Evolutionary conservation across 2,113 vertebrate species (phyloP).

Genomic region (Strix aluco): DNA sequence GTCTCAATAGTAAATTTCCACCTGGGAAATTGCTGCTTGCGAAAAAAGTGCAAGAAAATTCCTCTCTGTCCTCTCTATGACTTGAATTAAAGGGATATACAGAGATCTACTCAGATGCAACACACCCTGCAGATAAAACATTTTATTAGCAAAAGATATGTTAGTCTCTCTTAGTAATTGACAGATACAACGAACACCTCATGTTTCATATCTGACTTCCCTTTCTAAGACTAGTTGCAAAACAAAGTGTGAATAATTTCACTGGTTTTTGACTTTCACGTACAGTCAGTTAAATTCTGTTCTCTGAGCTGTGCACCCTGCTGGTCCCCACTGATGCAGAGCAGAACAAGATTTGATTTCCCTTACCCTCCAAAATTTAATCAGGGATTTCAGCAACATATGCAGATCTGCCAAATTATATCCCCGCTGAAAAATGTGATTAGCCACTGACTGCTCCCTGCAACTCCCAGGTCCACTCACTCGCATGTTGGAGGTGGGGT

Average conservation of each 20-base stretch:
- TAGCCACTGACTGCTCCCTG: not conserved
- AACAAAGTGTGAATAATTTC: not conserved
- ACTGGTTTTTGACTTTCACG: not conserved
- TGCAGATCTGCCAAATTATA: not conserved
- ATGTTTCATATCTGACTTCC: not conserved
- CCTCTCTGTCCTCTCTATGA: not conserved
- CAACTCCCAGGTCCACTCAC: not conserved
- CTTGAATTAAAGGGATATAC: not conserved
- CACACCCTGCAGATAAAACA: not conserved
- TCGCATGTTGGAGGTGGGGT: accelerated
- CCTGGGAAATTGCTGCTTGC: not conserved
- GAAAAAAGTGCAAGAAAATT: not conserved
- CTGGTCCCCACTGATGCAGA: not conserved
- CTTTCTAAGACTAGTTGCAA: not conserved
- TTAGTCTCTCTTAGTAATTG: not conserved
- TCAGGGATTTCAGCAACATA: not conserved
- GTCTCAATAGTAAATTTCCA: not conserved
- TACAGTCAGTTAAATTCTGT: not conserved
- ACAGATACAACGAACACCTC: not conserved
- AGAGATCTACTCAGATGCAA: not conserved
- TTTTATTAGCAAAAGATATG: not conserved
- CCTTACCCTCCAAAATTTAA: not conserved
- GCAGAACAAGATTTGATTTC: not conserved
- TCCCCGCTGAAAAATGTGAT: not conserved
- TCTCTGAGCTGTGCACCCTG: not conserved